Evolutionary conservation across 1,140 invertebrate species (phyloP), one percentile per base, ranked within the genome.

Genomic region (Bursaphelenchus mucronatus): DNA sequence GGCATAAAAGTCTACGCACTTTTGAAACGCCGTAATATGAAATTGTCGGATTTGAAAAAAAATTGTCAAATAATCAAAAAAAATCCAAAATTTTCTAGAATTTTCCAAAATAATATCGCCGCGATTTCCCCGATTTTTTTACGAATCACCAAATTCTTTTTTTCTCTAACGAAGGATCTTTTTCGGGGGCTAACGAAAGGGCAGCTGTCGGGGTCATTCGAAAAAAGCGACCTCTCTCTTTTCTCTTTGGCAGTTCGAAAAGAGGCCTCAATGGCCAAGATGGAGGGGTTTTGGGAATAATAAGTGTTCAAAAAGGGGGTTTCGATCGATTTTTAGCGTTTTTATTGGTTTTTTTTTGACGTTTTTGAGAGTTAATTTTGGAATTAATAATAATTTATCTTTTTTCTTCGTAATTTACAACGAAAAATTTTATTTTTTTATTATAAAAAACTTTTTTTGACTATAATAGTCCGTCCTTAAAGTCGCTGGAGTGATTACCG

Each of bases 71-170:
- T 3, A 30, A 30, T 1, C 1, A 3, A 1, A 30, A 30, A 30
- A 30, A 30, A 1, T 5, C 30, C 30, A 61, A 19, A 51, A 21
- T 40, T 54, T 61, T 15, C 44, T 15, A 57, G 40, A 61, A 51
- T 55, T 51, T 61, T 43, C 44, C 15, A 49, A 61, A 19, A 43
- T 61, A 57, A 54, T 17, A 55, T 17, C 8, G 11, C 51, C n/a
- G 10, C 17, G 17, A 61, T 46, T 50, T 19, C n/a, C 19, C 47
- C 47, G n/a, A 50, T 51, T 61, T 61, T 21, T 47, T 61, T 43
- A 7, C 15, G 15, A 52, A 40, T 19, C 15, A 61, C 45, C 40
- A 21, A 30, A 58, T 30, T 10, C 19, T 58, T 40, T 2, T 2
- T 5, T 51, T 61, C 51, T 61, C 15, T 21, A 47, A 30, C 58